Base-by-base conservation (phyloP, 2,113 vertebrate genomes). In the Ammodytes dubius region DNA sequence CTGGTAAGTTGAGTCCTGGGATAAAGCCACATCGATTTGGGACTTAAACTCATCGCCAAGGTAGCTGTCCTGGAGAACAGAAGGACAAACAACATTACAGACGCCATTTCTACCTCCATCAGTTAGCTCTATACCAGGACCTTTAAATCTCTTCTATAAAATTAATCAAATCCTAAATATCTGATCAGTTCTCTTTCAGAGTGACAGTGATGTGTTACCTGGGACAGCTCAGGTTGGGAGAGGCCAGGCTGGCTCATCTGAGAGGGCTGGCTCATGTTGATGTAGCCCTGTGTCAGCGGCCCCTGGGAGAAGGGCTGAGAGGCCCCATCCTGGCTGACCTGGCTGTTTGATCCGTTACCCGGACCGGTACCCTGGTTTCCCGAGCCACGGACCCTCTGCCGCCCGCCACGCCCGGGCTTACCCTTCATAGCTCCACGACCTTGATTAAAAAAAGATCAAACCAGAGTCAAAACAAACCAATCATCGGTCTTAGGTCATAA, bases 241-340 rank as follows among this genome's bases (percentile, higher is more conserved):
- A 99, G 97, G 84, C 98, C 98, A 1, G 98, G 97, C 92, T 99
- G 98, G 90, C 98, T 99, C 98, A 99, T 99, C 95, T 99, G 98
- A 0, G 98, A 99, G 1, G 98, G 98, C 87, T 99, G 98, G 91
- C 98, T 99, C 98, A 99, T 99, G 93, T 97, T 97, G 94, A 99
- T 97, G 86, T 99, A 99, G 58, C 98, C 98, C 93, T 99, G 98
- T 1, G 98, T 99, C 89, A 99, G 95, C 0, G 98, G 98, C 0
- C 98, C 98, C 96, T 99, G 98, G 0, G 98, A 99, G 94, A 99
- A 99, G 5, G 98, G 96, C 94, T 99, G 98, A 0, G 98, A 99
- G 2, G 95, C 96, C 90, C 96, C 96, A 0, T 99, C 98, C 92
- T 99, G 98, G 90, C 98, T 99, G 49, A 94, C 97, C 90, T 99